A percentile compares a stretch with the other conserved stretches of the same genome.
These are phyloP conservation scores for Onychostruthus taczanowskii DNA, from an alignment of 2,113 vertebrate genomes.

Conservation along the genomic window DNA sequence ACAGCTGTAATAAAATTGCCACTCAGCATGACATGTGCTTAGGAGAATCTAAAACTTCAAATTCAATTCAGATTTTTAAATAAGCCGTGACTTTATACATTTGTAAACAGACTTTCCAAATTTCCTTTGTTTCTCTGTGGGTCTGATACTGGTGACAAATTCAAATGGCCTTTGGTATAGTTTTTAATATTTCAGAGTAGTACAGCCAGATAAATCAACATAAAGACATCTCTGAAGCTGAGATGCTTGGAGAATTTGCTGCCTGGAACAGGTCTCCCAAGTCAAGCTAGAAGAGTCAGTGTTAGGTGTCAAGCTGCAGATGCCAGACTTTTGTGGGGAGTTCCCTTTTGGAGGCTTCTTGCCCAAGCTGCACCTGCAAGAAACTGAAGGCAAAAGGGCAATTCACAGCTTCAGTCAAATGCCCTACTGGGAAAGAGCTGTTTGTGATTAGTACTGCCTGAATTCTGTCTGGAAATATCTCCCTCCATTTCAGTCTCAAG, in stretches of 20 bases:
- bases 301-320: neutral
- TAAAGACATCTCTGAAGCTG: neutral
- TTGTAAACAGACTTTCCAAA: neutral
- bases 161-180: neutral
- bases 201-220: neutral
- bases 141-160: neutral
- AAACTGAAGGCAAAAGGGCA: conserved; percentile 7
- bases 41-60: neutral
- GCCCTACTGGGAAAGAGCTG: neutral
- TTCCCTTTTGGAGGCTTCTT: neutral
- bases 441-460: neutral
- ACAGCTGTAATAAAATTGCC: neutral
- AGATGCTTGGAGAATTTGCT: neutral
- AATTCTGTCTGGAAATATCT: neutral
- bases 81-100: neutral
- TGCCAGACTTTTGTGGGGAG: neutral
- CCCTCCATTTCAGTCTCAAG: neutral
- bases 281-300: neutral
- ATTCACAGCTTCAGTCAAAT: neutral
- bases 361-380: neutral
- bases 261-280: neutral
- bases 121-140: neutral
- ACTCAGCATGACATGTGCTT: neutral
- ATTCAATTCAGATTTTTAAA: neutral
- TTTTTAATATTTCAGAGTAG: neutral